Evolutionary conservation across 2,888 invertebrate genomes (phyloP), one percentile per base, ranked within the genome.

Genomic region (Meteorus colon): DNA sequence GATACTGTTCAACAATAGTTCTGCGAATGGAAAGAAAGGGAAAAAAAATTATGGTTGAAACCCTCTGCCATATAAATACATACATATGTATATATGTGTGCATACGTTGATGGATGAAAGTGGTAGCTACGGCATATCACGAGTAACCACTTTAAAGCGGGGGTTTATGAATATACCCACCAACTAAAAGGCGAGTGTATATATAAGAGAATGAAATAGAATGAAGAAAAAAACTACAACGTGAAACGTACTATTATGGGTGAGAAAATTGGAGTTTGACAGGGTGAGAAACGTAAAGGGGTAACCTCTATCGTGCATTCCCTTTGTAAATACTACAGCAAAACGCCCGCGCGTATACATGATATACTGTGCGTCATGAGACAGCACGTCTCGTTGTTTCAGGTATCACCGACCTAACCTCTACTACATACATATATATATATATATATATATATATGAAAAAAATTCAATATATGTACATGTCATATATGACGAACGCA

Each of bases 321-420:
- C 71, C 81, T 81, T 81, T 80, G 79, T 79, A 51, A 72, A 59
- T 60, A 73, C 55, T 72, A 66, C 78, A 74, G 77, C 77, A 72
- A 59, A 71, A 37, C 41, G 29, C 24, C 70, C 62, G 19, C 69
- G 29, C 69, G 48, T 51, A 41, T 34, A 34, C 34, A 34, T 41
- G 41, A 41, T 16, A 69, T 69, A 51, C 29, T 14, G 34, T 31
- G 48, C 48, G 48, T 48, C 48, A 48, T 48, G 48, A 48, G 14
- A 48, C 48, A 5, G 48, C 48, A 48, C 48, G 48, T 48, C 48
- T 48, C 48, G 16, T 48, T 48, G n/a, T n/a, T 48, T 48, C 48
- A 48, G n/a, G n/a, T 48, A 48, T 48, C 48, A 48, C n/a, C n/a
- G 4, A n/a, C n/a, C n/a, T 16, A n/a, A 48, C 48, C 48, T 48